These are phyloP conservation scores for Agrochola litura DNA, from an alignment of 2,888 invertebrate genomes.

Conservation along the genomic window DNA sequence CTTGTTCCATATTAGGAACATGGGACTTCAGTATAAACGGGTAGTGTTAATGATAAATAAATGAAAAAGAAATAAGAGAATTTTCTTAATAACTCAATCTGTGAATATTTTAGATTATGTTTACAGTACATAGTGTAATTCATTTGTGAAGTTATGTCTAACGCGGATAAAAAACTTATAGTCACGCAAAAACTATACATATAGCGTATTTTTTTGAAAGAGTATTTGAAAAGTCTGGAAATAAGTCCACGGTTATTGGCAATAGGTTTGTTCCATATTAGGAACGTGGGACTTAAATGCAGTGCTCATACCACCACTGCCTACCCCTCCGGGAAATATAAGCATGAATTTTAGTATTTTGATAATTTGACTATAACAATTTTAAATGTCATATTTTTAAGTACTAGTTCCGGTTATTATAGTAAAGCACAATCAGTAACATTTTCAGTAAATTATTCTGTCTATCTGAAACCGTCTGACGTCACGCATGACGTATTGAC, in stretches of 20 bases:
- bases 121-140: too few species aligned
- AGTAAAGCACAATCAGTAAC: background rate
- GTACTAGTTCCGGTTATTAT: background rate
- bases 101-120: too few species aligned
- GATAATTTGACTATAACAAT: background rate
- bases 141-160: too few species aligned
- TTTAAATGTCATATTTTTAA: background rate
- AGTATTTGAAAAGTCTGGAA: too few species aligned
- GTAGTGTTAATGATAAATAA: too few species aligned
- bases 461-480: constrained; percentile 33
- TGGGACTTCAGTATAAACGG: background rate
- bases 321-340: background rate
- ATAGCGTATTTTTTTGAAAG: too few species aligned
- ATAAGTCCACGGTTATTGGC: background rate
- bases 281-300: background rate
- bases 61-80: too few species aligned
- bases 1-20: background rate
- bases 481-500: constrained; percentile 34
- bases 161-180: too few species aligned
- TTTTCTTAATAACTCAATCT: too few species aligned
- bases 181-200: too few species aligned
- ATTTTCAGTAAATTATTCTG: constrained; percentile 28
- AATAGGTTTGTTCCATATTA: background rate
- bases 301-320: background rate
- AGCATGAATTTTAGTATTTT: background rate